Conservation (phyloP, 2,888 invertebrate genomes). For the Limnephilus lunatus region DNA sequence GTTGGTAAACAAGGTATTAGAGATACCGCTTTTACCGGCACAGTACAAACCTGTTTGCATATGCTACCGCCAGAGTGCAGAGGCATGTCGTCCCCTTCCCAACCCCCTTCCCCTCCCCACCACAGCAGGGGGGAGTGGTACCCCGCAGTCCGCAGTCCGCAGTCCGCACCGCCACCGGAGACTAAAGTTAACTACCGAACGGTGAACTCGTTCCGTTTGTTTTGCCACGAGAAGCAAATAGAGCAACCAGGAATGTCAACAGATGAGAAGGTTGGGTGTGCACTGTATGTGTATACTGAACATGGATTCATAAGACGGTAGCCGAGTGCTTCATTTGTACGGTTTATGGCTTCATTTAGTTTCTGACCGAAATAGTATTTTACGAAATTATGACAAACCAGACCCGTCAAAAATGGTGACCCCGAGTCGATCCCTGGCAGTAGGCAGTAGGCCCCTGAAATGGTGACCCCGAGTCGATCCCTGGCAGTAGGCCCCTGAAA, state of each 20-base stretch:
- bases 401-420: too few species aligned
- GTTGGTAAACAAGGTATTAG: constrained; percentile 18
- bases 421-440: too few species aligned
- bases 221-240: constrained; percentile 27
- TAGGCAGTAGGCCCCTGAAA: too few species aligned
- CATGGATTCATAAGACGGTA: neutral
- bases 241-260: constrained; percentile 38
- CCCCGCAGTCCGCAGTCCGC: too few species aligned
- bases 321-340: constrained; percentile 4
- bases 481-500: too few species aligned
- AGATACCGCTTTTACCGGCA: constrained; percentile 31
- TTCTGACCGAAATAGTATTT: neutral
- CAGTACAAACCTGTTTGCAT: constrained; percentile 23
- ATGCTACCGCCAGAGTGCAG: constrained; percentile 57
- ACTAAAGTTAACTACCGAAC: neutral
- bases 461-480: too few species aligned
- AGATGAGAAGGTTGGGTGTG: neutral
- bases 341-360: neutral
- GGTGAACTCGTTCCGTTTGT: neutral
- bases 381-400: too few species aligned
- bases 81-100: constrained; percentile 67
- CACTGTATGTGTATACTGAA: neutral
- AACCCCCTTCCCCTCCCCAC: constrained; percentile 67
- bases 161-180: neutral
- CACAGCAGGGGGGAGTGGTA: neutral